Conservation (phyloP, 2,113 vertebrate species). For the Aldabrachelys gigantea region DNA sequence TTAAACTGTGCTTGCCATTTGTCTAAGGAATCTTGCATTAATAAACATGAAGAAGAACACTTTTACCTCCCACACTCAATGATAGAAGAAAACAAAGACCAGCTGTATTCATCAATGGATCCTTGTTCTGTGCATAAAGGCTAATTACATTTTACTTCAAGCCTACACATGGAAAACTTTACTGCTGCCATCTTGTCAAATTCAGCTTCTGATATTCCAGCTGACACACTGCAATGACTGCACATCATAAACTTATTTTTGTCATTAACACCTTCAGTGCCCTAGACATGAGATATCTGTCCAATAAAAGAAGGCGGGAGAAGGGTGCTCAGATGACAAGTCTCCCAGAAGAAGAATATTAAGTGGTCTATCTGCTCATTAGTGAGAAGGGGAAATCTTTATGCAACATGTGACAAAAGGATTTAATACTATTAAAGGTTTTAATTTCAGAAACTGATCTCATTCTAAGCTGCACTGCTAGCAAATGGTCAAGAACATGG, state of each 20-base stretch:
- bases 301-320: not conserved
- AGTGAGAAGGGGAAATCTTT: rapidly evolving
- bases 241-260: conserved; percentile 38
- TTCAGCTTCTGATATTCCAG: conserved; percentile 76
- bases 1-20: conserved; percentile 84
- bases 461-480: not conserved
- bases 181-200: conserved; percentile 77
- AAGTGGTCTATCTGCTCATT: not conserved
- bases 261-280: conserved; percentile 55
- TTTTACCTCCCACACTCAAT: conserved; percentile 87
- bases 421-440: not conserved
- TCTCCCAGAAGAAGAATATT: rapidly evolving
- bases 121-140: conserved; percentile 90
- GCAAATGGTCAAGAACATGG: rapidly evolving
- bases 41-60: conserved; percentile 89
- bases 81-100: conserved; percentile 86
- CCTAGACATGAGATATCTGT: not conserved
- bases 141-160: conserved; percentile 90
- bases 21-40: conserved; percentile 86
- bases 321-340: not conserved
- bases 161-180: conserved; percentile 90
- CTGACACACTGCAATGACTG: conserved; percentile 68
- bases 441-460: not conserved
- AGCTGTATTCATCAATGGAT: conserved; percentile 91
- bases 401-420: rapidly evolving